Conservation (phyloP, 2,113 vertebrate genomes). For the Phoenicopterus ruber region DNA sequence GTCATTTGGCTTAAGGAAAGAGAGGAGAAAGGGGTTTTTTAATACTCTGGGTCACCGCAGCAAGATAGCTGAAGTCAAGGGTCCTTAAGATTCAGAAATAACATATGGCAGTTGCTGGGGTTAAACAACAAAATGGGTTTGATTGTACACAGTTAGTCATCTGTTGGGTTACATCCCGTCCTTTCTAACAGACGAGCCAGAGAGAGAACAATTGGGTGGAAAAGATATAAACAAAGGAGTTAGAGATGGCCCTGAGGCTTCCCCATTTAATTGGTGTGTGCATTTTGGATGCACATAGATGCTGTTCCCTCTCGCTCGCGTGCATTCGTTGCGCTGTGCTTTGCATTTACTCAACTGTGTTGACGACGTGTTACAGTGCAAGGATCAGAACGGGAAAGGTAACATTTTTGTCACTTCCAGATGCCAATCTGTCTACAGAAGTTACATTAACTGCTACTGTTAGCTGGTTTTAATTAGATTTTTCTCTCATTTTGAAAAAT, state of each 20-base stretch:
- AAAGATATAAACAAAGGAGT: slow-evolving; percentile 29
- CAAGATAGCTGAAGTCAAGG: not conserved
- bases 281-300: not conserved
- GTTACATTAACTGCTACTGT: not conserved
- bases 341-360: not conserved
- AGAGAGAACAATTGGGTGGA: slow-evolving; percentile 17
- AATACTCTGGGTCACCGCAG: not conserved
- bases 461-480: not conserved
- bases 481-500: not conserved
- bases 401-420: not conserved
- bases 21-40: not conserved
- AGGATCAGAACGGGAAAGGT: not conserved
- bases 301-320: fast-evolving
- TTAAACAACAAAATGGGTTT: not conserved
- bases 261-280: not conserved
- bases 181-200: not conserved
- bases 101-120: not conserved
- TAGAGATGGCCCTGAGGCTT: slow-evolving; percentile 10
- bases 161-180: not conserved
- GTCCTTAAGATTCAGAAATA: not conserved
- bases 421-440: not conserved
- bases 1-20: not conserved
- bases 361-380: not conserved
- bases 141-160: not conserved
- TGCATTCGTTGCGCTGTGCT: not conserved